Evolutionary conservation across 1,140 invertebrate genomes (phyloP).

Genomic region (Drosophila lacteicornis): DNA sequence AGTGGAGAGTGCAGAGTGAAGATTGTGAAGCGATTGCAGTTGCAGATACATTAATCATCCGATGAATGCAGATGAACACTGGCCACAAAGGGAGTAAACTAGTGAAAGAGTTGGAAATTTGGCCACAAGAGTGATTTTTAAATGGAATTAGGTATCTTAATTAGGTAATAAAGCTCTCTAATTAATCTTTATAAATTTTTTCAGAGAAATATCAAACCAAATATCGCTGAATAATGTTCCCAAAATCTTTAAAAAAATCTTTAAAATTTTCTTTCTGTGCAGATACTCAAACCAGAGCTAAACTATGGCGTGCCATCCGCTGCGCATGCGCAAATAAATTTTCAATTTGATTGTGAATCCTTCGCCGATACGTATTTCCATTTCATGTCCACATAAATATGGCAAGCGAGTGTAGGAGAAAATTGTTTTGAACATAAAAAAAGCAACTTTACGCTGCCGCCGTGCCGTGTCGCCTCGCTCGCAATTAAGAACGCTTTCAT

Average conservation of each 20-base stretch:
- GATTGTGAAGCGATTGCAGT: slow-evolving; percentile 32
- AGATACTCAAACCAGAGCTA: slow-evolving; percentile 28
- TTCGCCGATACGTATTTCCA: slow-evolving; percentile 44
- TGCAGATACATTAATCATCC: slow-evolving; percentile 56
- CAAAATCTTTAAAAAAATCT: not conserved
- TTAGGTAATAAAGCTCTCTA: too few species aligned
- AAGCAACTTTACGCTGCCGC: slow-evolving; percentile 47
- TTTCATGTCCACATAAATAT: slow-evolving; percentile 47
- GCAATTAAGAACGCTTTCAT: slow-evolving; percentile 82
- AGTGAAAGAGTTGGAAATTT: too few species aligned
- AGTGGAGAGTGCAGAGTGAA: slow-evolving; percentile 2
- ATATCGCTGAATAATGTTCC: too few species aligned
- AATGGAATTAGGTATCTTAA: not conserved
- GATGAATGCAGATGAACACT: slow-evolving; percentile 25
- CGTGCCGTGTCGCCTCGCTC: slow-evolving; percentile 44
- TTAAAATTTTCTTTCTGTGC: not conserved
- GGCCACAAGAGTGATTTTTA: not conserved
- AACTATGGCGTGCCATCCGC: slow-evolving; percentile 54
- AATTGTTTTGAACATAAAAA: slow-evolving; percentile 21
- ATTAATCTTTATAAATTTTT: too few species aligned
- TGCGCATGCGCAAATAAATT: slow-evolving; percentile 70
- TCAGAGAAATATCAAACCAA: too few species aligned
- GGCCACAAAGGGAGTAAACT: not conserved
- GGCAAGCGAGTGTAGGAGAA: slow-evolving; percentile 41
- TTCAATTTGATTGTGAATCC: slow-evolving; percentile 62